Base-by-base conservation (phyloP, 2,797 vertebrate species). In the Danionella dracula region DNA sequence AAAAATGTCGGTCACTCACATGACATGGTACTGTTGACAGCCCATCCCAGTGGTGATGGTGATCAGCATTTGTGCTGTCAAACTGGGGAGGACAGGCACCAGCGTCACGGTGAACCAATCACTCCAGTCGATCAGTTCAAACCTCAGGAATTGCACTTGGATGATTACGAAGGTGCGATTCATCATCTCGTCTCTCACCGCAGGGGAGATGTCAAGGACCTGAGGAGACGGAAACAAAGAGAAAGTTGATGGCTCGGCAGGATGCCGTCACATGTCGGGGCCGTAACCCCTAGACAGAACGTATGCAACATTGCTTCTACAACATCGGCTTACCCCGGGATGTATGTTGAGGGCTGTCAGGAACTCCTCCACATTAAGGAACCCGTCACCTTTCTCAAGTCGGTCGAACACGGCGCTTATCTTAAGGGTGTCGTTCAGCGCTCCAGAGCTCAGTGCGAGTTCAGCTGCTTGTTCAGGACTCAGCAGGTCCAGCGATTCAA, bases 21-120 rank as follows among this genome's bases (percentile, higher is more conserved):
- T 66, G 10, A 80, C 55, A 1, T 41, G 74, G 68, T 81, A 84
- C 45, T 76, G 67, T 34, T 57, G 76, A 67, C 83, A 84, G 55
- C 17, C 72, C 1, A 69, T 21, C 4, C 23, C 4, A 42, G 64
- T 42, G 8, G 63, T 73, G 38, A 53, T 53, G 1, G 0, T 58
- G 23, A 21, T 8, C 62, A 84, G 72, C 81, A 84, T 82, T 27
- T 21, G 4, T 15, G 68, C 23, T 11, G 12, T 75, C 63, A 82
- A 79, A 66, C 81, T 78, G 17, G 76, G 50, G 2, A 84, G 79
- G 71, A 82, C 2, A 4, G 59, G 59, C 4, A 8, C 13, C 45
- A 62, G 59, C 45, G 9, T 27, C 21, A 4, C 21, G 55, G 72
- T 73, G 74, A 78, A 82, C 81, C 78, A 82, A 45, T n/a, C 41